Base-by-base conservation (phyloP, 2,888 invertebrate species). In the Limnephilus lunatus region DNA sequence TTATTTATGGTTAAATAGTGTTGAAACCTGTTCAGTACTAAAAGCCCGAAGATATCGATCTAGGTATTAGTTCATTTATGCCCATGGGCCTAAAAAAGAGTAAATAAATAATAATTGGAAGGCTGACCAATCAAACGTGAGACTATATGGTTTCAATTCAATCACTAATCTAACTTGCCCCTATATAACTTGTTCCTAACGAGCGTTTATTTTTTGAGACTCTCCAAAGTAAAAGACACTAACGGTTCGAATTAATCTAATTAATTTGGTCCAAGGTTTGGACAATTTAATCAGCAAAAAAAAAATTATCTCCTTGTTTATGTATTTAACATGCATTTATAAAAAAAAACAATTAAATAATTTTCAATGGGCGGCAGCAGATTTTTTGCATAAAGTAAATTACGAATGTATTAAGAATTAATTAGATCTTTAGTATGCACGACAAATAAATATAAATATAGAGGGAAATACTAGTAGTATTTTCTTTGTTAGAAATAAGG, bases 51-150 rank as follows among this genome's bases (percentile, higher is more conserved):
- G n/a, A n/a, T n/a, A n/a, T n/a, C n/a, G n/a, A n/a, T n/a, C n/a
- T n/a, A n/a, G n/a, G n/a, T n/a, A n/a, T n/a, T n/a, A n/a, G n/a
- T n/a, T n/a, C n/a, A n/a, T n/a, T n/a, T n/a, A n/a, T n/a, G n/a
- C 32, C 32, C 1, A 32, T 32, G 32, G 32, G 32, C 32, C 2
- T 32, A 32, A 32, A 32, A 32, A 32, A 32, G 32, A 32, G 32
- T 32, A 32, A 32, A 32, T 3, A 32, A 32, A 32, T 32, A 32
- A 32, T 2, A 32, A 32, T 82, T 12, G 32, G 83, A 35, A 32
- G 35, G 35, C 83, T 25, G 12, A 83, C 35, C 83, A 35, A 83
- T 83, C 19, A 83, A 83, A 83, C 83, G 14, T 83, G 35, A 83
- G 35, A 83, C 83, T 35, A 3, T 25, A 83, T 32, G 83, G 83